phyloP scores from a whole-genome alignment of 2,888 invertebrate genomes.

The Mayetiola destructor region DNA sequence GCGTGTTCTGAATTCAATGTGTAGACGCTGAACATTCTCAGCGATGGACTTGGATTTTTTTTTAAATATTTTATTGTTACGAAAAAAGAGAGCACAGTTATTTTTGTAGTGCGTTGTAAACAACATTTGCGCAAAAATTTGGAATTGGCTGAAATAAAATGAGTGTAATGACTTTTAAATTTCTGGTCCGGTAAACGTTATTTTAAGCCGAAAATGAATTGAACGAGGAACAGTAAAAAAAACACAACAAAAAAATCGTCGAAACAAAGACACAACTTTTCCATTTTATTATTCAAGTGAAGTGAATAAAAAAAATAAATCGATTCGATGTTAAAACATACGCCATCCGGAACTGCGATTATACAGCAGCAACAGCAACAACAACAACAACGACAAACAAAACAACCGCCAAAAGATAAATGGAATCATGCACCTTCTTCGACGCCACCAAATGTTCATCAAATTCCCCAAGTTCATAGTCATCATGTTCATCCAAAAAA shows the following conservation, averaged over 20 bases:
- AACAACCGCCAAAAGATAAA: no score
- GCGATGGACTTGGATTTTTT: no score
- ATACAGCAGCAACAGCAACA: constrained; percentile 6
- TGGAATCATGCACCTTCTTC: not conserved
- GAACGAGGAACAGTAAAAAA: not conserved
- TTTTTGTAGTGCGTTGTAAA: no score
- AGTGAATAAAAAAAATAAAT: not conserved
- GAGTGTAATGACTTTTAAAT: not conserved
- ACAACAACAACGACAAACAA: not conserved
- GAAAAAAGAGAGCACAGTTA: no score
- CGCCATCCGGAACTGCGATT: constrained; percentile 3
- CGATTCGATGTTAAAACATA: constrained; percentile 9
- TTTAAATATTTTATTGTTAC: no score
- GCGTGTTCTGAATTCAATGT: no score
- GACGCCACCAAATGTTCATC: no score
- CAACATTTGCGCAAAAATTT: not conserved
- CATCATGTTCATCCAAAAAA: constrained; percentile 20
- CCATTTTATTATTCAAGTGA: not conserved
- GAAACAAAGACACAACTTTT: not conserved
- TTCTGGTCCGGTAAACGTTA: not conserved
- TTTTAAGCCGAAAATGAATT: not conserved
- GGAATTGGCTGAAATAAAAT: not conserved
- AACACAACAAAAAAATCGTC: not conserved
- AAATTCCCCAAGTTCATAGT: not conserved
- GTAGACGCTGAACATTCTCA: no score